Percentiles rank a stretch among this genome's conserved stretches.
Conservation (phyloP, 1,140 invertebrate genomes). For the Theocolax elegans region DNA sequence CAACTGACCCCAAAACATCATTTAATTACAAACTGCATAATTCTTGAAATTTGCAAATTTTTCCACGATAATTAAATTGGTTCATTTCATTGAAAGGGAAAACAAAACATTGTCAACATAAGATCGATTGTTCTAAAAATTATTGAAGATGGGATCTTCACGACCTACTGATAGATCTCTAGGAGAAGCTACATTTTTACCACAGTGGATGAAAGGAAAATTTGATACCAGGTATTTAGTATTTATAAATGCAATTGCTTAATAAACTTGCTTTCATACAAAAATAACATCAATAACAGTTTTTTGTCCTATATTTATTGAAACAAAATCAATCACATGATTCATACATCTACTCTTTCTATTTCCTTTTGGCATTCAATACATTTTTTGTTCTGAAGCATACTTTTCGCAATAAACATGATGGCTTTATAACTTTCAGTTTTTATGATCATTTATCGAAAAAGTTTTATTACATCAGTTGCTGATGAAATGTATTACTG, state of each 20-base stretch:
- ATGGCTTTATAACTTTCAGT: no score
- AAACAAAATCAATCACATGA: no score
- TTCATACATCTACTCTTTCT: no score
- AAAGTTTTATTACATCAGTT: no score
- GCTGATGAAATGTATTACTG: no score
- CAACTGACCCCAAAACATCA: slow-evolving; percentile 8
- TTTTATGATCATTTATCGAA: no score
- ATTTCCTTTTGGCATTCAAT: no score
- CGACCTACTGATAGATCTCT: slow-evolving; percentile 66
- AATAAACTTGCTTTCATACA: no score
- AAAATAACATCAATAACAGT: no score
- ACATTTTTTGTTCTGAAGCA: no score
- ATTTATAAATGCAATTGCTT: not conserved
- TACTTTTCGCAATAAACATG: no score
- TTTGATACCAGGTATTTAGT: slow-evolving; percentile 60
- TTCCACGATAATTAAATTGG: not conserved
- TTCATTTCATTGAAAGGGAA: not conserved
- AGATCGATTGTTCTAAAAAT: slow-evolving; percentile 27
- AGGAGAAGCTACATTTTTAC: slow-evolving; percentile 67
- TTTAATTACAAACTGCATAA: not conserved
- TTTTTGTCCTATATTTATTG: not conserved
- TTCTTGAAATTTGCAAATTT: slow-evolving; percentile 10
- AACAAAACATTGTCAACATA: slow-evolving; percentile 12
- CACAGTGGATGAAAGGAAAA: slow-evolving; percentile 72
- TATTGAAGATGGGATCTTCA: slow-evolving; percentile 61